Base-by-base conservation (phyloP, 1,140 invertebrate species). In the Neotoxoptera formosana region DNA sequence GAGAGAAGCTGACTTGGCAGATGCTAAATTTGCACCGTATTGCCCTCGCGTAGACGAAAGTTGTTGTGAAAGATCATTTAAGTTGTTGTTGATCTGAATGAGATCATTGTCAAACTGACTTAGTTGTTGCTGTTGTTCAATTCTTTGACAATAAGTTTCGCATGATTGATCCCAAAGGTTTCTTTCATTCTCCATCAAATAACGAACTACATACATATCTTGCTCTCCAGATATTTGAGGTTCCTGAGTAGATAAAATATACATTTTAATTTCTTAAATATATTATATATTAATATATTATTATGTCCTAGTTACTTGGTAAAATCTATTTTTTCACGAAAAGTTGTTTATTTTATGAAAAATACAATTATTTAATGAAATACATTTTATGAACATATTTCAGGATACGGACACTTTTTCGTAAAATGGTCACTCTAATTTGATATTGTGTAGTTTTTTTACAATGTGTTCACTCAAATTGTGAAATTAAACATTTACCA, bases 71-170 rank as follows among this genome's bases (percentile, higher is more conserved):
- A 97, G 95, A 94, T 97, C 96, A 94, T 97, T 96, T 76, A 98
- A 95, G 94, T 96, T 97, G 51, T 96, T 96, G 95, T 98, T 97
- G 81, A 98, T 97, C 95, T 97, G 96, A 94, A 96, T 96, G 11
- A 98, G 95, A 95, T 98, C 97, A 86, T 96, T 96, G 94, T 96
- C 96, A 95, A 98, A 98, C 93, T 97, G 96, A 94, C 96, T 97
- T 93, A 97, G 95, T 94, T 96, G 96, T 48, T 96, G 95, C 94
- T 97, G 96, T 94, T 96, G 96, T 94, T 97, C 96, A 76, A 98
- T 94, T 94, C 95, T 95, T 94, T 96, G 95, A 95, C 96, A 96
- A 94, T 96, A 96, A 83, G 96, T 96, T 93, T 96, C 95, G 96
- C 96, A 97, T 51, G 96, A 95, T 67, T 95, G 95, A 94, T 97